These are phyloP conservation scores for Rostratula benghalensis DNA, from an alignment of 2,113 vertebrate species.

Conservation along the genomic window DNA sequence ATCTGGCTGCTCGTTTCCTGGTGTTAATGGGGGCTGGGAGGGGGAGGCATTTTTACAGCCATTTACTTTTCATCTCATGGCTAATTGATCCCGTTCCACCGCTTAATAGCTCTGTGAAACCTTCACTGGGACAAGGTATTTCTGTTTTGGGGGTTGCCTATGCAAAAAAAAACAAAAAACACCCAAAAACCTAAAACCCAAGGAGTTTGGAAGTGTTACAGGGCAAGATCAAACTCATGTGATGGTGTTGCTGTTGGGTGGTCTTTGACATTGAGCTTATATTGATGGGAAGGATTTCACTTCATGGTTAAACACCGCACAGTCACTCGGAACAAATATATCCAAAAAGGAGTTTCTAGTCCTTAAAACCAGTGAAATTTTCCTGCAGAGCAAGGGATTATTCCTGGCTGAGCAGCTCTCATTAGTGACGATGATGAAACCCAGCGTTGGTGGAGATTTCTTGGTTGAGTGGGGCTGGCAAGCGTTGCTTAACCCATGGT, in stretches of 20 bases:
- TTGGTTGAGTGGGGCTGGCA: neutral
- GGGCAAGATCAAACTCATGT: neutral
- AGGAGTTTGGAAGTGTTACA: neutral
- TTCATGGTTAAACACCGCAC: neutral
- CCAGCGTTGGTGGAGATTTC: neutral
- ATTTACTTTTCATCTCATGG: constrained; percentile 47
- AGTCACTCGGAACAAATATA: neutral
- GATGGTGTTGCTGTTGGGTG: neutral
- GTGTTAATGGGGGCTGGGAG: neutral
- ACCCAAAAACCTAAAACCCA: neutral
- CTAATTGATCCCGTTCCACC: constrained; percentile 17
- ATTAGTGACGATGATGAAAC: neutral
- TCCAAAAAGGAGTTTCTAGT: neutral
- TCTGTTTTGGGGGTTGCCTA: neutral
- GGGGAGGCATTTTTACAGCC: neutral
- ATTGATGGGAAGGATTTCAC: neutral
- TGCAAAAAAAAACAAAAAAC: neutral
- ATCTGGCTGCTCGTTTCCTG: constrained; percentile 25
- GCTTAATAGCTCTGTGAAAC: neutral
- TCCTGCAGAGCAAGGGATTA: neutral
- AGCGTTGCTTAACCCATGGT: neutral
- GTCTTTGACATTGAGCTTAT: neutral
- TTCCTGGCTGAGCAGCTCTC: neutral
- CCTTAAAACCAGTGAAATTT: neutral
- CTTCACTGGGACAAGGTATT: neutral